Evolutionary conservation across 2,113 vertebrate genomes (phyloP).

Genomic region (Cyanoderma ruficeps): DNA sequence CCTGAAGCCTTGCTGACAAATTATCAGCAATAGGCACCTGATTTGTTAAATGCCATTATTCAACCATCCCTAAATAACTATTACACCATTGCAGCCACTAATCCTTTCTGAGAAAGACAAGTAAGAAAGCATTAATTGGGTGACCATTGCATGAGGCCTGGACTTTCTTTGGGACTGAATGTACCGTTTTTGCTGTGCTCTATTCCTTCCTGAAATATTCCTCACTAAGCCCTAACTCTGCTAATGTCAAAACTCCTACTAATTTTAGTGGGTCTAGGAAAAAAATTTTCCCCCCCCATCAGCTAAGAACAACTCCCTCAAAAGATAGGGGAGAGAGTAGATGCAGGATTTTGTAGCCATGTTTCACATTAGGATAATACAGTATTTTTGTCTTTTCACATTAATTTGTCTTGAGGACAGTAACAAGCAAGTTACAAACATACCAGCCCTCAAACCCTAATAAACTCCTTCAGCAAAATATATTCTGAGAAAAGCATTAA

Average conservation of each 20-base stretch:
- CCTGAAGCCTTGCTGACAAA: neutral
- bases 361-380: neutral
- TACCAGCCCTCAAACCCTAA: neutral
- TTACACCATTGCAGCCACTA: neutral
- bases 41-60: neutral
- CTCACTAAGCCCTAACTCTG: neutral
- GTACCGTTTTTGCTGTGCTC: neutral
- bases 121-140: neutral
- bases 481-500: neutral
- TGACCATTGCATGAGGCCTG: neutral
- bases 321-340: neutral
- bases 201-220: slow-evolving; percentile 35
- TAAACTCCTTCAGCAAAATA: neutral
- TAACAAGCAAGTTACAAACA: neutral
- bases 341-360: neutral
- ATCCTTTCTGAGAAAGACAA: slow-evolving; percentile 53
- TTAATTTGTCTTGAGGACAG: neutral
- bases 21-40: neutral
- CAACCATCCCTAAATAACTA: slow-evolving; percentile 19
- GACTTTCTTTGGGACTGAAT: slow-evolving; percentile 12
- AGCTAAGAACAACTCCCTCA: neutral
- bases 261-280: neutral
- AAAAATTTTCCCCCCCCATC: neutral
- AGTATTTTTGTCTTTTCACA: neutral
- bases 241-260: neutral